Base-by-base conservation (phyloP, 2,888 invertebrate species). In the Syrphus vitripennis region DNA sequence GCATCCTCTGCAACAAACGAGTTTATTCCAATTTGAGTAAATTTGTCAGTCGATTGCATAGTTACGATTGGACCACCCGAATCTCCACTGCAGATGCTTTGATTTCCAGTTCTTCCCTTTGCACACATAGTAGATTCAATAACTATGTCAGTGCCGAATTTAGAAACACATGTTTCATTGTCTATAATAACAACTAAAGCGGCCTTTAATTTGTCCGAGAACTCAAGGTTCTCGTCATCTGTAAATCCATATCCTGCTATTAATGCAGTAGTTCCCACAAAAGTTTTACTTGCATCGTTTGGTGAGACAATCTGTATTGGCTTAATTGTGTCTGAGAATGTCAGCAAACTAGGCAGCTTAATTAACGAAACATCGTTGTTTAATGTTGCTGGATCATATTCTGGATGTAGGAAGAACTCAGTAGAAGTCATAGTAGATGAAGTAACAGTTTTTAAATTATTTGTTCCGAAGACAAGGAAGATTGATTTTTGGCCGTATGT, bases 41-140 rank as follows among this genome's bases (percentile, higher is more conserved):
- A 89, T 0, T 40, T 61, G 0, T 88, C 89, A 59, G 57, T 87
- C 3, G 87, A 59, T 37, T 88, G 80, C 3, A 87, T 78, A 0
- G 67, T 53, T 16, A 91, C 88, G 14, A 92, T 67, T 0, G 92
- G 90, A 5, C 92, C 92, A 55, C 92, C 92, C 0, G 92, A 92
- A 77, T 92, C 92, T 0, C 92, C 92, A 48, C 89, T 90, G 72
- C 92, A 92, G 2, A 90, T 90, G 63, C 91, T 91, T 89, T 91
- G 90, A 37, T 90, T 89, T 12, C 88, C 88, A 16, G 86, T 84
- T 16, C 65, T 53, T 10, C 92, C 92, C 10, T 83, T 53, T 19
- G 90, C 91, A 50, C 92, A 92, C 6, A 92, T 77, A 0, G 90
- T 91, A 0, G 90, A 90, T 0, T 74, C 48, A 2, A 89, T 69